Evolutionary conservation across 1,140 invertebrate genomes (phyloP).

Genomic region (Halotydeus destructor): DNA sequence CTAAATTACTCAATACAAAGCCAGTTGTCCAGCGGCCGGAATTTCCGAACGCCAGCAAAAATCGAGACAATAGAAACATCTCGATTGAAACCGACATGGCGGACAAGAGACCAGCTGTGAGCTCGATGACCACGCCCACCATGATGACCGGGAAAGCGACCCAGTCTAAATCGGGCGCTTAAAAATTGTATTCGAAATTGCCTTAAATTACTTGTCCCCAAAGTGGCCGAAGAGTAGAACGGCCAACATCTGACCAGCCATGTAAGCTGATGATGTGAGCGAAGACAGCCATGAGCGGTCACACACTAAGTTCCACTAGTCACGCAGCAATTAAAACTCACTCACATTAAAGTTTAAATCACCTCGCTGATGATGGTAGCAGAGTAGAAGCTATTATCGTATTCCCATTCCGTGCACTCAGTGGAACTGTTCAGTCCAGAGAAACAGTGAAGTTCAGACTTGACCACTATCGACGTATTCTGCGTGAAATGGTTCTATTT

Average conservation of each 20-base stretch:
- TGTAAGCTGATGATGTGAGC: conserved; percentile 50
- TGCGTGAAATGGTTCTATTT: neutral
- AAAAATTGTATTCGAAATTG: neutral
- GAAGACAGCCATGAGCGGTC: conserved; percentile 38
- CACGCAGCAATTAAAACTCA: too few relatives aligned
- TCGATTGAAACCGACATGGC: conserved; percentile 7
- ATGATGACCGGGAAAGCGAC: conserved; percentile 13
- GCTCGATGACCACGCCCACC: conserved; percentile 15
- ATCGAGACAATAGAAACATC: conserved; percentile 6
- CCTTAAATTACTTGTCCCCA: conserved; percentile 35
- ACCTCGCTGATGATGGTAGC: conserved; percentile 17
- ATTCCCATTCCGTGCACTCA: conserved; percentile 14
- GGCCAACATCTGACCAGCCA: conserved; percentile 56
- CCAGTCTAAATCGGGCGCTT: conserved; percentile 29
- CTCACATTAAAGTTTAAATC: neutral
- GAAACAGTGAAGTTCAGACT: too few relatives aligned
- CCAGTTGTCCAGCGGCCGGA: conserved; percentile 4
- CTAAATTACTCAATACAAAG: conserved; percentile 9
- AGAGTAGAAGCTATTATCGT: conserved; percentile 11
- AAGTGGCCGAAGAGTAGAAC: conserved; percentile 53
- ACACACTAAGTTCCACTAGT: conserved; percentile 50
- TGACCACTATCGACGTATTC: neutral
- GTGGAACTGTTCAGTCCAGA: too few relatives aligned
- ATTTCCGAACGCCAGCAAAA: conserved; percentile 1
- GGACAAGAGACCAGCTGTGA: conserved; percentile 3